Conservation (phyloP, 53 echinoderm and acorn worm genomes). For the Zoroaster sp. region DNA sequence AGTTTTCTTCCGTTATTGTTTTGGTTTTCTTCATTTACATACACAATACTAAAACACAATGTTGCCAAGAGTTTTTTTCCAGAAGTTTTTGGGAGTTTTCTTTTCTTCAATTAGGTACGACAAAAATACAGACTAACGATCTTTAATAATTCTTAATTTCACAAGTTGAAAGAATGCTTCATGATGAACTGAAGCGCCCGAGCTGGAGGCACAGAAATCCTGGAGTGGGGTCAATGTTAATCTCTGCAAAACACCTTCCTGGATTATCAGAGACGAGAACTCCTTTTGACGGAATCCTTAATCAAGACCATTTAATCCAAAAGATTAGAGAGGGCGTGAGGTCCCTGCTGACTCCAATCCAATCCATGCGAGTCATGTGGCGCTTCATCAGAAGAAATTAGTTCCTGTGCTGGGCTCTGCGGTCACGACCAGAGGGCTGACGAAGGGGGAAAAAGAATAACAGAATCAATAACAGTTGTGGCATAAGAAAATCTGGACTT, state of each 20-base stretch:
- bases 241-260: background rate
- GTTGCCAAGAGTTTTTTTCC: background rate
- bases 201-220: background rate
- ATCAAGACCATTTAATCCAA: background rate
- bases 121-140: slow-evolving; percentile 56
- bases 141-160: slow-evolving; percentile 23
- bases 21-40: background rate
- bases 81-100: slow-evolving; percentile 23
- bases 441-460: background rate
- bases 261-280: background rate
- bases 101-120: slow-evolving; percentile 25
- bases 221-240: background rate
- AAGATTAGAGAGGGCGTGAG: background rate
- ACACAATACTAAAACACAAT: slow-evolving; percentile 1
- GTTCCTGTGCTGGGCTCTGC: slow-evolving; percentile 46
- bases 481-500: no score
- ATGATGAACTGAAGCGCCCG: background rate
- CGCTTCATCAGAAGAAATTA: background rate
- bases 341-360: background rate
- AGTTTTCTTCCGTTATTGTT: slow-evolving; percentile 14
- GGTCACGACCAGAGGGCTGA: slow-evolving; percentile 43
- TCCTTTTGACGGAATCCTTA: background rate
- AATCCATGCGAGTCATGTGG: background rate
- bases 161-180: slow-evolving; percentile 46
- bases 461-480: background rate